A percentile compares a stretch with the other conserved stretches of the same genome.
These are phyloP conservation scores for Hydroisotoma schaefferi DNA, from an alignment of 2,888 invertebrate genomes.

Conservation along the genomic window DNA sequence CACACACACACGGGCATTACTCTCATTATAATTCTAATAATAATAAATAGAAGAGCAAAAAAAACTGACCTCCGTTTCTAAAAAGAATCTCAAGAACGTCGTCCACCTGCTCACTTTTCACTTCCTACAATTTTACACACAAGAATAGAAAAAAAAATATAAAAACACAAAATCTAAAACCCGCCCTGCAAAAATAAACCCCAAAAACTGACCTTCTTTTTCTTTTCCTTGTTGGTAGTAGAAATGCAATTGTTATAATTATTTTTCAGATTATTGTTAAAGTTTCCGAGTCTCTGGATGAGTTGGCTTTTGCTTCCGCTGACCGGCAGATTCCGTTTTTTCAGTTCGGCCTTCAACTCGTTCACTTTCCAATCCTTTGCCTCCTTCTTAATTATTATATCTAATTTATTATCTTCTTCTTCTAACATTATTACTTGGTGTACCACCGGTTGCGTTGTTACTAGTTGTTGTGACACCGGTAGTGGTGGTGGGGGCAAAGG, in stretches of 20 bases:
- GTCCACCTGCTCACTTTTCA: constrained; percentile 76
- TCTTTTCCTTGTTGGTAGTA: too few species aligned
- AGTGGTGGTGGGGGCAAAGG: neutral
- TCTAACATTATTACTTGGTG: neutral
- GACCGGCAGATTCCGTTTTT: constrained; percentile 87
- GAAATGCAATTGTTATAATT: too few species aligned
- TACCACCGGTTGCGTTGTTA: constrained; percentile 7
- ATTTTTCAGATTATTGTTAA: too few species aligned
- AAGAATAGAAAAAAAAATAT: too few species aligned
- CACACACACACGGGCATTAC: too few species aligned
- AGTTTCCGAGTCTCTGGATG: constrained; percentile 86
- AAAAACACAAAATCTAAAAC: too few species aligned
- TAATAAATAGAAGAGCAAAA: too few species aligned
- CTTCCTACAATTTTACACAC: too few species aligned
- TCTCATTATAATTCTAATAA: too few species aligned
- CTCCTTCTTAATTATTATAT: constrained; percentile 3
- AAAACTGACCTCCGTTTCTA: constrained; percentile 70
- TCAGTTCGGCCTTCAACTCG: constrained; percentile 89
- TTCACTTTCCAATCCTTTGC: constrained; percentile 61
- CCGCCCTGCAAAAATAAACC: too few species aligned
- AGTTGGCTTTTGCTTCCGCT: constrained; percentile 94
- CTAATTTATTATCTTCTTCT: neutral
- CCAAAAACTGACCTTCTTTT: too few species aligned
- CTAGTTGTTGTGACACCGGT: neutral
- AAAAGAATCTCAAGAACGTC: constrained; percentile 92